Base-by-base conservation (phyloP, 2,797 vertebrate genomes). In the Myripristis murdjan region DNA sequence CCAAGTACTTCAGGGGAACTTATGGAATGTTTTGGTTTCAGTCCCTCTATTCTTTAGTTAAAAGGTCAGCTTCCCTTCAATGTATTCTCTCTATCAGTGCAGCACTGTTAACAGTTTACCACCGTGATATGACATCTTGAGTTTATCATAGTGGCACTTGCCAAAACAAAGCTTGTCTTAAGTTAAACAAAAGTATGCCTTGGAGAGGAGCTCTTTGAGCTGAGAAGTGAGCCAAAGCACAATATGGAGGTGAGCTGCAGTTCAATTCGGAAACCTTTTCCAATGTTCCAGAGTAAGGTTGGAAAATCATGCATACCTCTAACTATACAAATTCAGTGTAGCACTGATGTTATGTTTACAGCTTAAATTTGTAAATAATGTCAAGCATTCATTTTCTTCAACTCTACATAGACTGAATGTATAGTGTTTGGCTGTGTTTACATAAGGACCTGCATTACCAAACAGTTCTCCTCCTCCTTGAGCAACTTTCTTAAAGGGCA, bases 391-490 rank as follows among this genome's bases (percentile, higher is more conserved):
- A 48, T 67, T 79, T 75, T 70, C 18, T 18, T 49, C 56, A 39
- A 52, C 65, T 77, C 59, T 65, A 46, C 41, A 54, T 60, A 63
- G 62, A 79, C 58, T 67, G 26, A 72, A 43, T 65, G 58, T 70
- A 62, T 67, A 43, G 72, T 71, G n/a, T 70, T 55, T 47, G 39
- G 46, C 49, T 39, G 24, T 88, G 84, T 91, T 92, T 89, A 88
- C 64, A 82, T 55, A 75, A 64, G 48, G 58, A 64, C 31, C 57
- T 55, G 28, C 64, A 39, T 23, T 44, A 65, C 56, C 58, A 82
- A 87, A 72, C 75, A 85, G 57, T 62, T 53, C 56, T 33, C 64
- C 71, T 61, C 72, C 60, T 69, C 65, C 70, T 53, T 53, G 35
- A 1, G 65, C 78, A 63, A 75, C 64, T 71, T 49, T 82, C 75